Percentiles rank a stretch among this genome's conserved stretches.
Conservation (phyloP, 2,113 vertebrate species). For the Brienomyrus brachyistius region DNA sequence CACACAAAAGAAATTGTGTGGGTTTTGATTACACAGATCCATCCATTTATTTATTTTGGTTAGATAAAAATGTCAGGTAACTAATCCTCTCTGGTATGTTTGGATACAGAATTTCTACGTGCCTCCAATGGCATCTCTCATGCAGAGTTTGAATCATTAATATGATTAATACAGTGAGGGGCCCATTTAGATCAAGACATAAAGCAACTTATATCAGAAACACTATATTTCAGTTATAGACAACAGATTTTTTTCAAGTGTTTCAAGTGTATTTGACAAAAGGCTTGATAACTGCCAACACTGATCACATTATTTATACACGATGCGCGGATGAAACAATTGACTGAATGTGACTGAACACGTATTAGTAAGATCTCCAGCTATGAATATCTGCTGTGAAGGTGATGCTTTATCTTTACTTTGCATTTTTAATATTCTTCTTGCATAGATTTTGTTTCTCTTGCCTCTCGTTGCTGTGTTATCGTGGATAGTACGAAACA, state of each 20-base stretch:
- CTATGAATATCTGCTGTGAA: neutral
- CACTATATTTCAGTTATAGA: neutral
- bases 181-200: neutral
- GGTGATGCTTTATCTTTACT: neutral
- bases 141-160: neutral
- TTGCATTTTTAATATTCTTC: neutral
- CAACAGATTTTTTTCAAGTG: neutral
- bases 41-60: neutral
- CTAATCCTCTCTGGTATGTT: neutral
- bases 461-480: neutral
- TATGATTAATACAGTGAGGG: neutral
- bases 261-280: neutral
- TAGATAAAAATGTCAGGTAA: neutral
- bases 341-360: neutral
- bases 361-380: neutral
- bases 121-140: neutral
- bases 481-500: neutral
- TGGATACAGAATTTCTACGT: slow-evolving; percentile 5
- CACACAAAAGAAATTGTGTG: neutral
- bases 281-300: neutral
- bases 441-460: slow-evolving; percentile 3
- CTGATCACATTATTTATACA: neutral
- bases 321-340: neutral
- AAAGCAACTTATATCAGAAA: neutral
- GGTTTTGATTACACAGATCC: neutral